phyloP scores from a whole-genome alignment of 2,797 vertebrate genomes.

The Vespertilio murinus region DNA sequence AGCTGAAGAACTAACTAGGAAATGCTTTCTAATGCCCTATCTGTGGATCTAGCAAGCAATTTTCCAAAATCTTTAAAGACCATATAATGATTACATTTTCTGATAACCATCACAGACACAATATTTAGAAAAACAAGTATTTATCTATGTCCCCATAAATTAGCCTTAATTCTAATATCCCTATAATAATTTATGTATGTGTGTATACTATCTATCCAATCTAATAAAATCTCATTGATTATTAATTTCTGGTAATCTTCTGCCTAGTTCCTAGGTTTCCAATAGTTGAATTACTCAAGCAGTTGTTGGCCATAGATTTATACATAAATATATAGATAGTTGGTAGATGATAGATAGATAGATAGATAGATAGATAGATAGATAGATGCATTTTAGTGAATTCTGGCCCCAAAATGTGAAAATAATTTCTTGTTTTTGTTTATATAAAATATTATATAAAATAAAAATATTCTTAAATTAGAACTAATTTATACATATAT shows the following conservation, averaged over 20 bases:
- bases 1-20: neutral
- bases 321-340: neutral
- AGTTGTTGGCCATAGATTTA: neutral
- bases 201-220: neutral
- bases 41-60: neutral
- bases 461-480: neutral
- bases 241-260: neutral
- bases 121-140: neutral
- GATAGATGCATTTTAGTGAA: neutral
- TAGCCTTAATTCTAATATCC: neutral
- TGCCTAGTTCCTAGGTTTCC: neutral
- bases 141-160: neutral
- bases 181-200: neutral
- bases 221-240: neutral
- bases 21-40: neutral
- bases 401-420: neutral
- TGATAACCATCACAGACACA: neutral
- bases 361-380: neutral
- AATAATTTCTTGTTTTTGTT: neutral
- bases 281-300: neutral
- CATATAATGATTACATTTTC: neutral
- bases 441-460: neutral
- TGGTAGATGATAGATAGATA: neutral
- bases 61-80: neutral
- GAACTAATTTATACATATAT: neutral